These are phyloP conservation scores for Tursiops truncatus DNA, from an alignment of 2,113 vertebrate species.

Conservation along the genomic window DNA sequence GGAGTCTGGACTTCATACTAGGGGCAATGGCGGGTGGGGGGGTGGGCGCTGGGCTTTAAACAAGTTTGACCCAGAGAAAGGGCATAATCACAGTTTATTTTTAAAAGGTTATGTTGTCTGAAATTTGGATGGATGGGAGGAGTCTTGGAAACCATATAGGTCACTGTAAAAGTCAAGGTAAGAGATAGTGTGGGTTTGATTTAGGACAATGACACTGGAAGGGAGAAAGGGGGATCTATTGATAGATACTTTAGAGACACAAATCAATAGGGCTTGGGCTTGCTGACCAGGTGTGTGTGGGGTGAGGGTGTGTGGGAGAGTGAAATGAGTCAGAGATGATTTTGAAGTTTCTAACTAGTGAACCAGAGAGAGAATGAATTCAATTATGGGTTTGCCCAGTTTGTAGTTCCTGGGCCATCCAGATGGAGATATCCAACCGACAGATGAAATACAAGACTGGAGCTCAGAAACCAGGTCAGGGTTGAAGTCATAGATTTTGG, in stretches of 20 bases:
- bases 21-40: rapidly evolving
- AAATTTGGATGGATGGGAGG: neutral
- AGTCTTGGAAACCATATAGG: neutral
- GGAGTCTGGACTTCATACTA: neutral
- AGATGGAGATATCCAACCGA: neutral
- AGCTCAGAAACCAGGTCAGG: neutral
- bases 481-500: neutral
- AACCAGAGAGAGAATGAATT: neutral
- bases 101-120: neutral
- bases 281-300: neutral
- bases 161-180: neutral
- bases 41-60: neutral
- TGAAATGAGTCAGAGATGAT: neutral
- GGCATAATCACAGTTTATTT: neutral
- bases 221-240: neutral
- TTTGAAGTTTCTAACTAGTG: neutral
- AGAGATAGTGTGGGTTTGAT: neutral
- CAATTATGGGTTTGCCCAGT: neutral
- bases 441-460: neutral
- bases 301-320: rapidly evolving
- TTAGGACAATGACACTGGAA: neutral
- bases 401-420: neutral
- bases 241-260: neutral
- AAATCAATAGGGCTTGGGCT: neutral
- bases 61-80: neutral